A percentile compares a stretch with the other conserved stretches of the same genome.
Conservation (phyloP, 2,797 vertebrate species). For the Lepus townsendii region DNA sequence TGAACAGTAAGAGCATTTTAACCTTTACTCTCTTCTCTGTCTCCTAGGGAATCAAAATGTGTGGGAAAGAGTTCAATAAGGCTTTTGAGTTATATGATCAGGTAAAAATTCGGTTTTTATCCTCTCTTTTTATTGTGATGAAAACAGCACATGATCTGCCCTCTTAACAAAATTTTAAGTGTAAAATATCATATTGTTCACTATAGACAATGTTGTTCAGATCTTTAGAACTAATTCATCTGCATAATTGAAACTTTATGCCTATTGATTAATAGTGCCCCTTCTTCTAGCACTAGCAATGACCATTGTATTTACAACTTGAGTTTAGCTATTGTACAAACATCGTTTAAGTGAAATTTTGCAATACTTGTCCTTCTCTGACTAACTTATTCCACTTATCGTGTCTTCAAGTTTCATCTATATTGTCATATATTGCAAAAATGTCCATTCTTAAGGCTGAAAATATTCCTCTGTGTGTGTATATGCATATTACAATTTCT, state of each 20-base stretch:
- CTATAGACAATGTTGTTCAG: background rate
- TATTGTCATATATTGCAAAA: background rate
- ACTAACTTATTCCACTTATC: background rate
- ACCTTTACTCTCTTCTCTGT: conserved; percentile 67
- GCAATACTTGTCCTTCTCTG: background rate
- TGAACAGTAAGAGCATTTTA: conserved; percentile 16
- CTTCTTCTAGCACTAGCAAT: background rate
- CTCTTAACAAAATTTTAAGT: background rate
- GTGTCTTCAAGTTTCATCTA: background rate
- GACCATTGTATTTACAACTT: background rate
- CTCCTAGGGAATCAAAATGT: conserved; percentile 93
- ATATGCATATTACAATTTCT: background rate
- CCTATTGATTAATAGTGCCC: background rate
- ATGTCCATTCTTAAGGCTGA: background rate
- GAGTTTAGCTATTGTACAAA: background rate
- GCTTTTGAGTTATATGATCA: conserved; percentile 95
- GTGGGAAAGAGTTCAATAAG: conserved; percentile 94
- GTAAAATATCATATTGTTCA: background rate
- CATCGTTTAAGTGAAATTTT: background rate
- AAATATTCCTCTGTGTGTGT: background rate
- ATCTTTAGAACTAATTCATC: background rate
- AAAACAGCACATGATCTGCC: background rate
- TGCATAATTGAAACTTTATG: background rate
- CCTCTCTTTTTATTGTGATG: background rate
- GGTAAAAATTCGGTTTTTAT: conserved; percentile 85